A percentile compares a stretch with the other conserved stretches of the same genome.
phyloP scores from a whole-genome alignment of 2,113 vertebrate genomes.

The Madoqua kirkii region DNA sequence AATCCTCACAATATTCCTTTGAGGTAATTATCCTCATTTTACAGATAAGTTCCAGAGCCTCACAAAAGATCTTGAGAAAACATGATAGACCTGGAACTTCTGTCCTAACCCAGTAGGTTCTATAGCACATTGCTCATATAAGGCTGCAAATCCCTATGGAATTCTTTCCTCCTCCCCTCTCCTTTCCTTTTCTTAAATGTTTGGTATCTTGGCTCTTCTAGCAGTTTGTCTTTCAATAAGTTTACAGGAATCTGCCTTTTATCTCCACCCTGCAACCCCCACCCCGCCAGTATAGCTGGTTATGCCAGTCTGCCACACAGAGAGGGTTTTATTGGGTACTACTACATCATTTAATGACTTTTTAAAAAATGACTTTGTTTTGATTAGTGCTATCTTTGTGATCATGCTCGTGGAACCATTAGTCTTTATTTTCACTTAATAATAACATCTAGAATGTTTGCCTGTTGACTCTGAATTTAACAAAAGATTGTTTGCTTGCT shows the following conservation, averaged over 20 bases:
- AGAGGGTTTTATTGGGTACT: background rate
- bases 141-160: background rate
- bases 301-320: background rate
- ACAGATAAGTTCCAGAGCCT: background rate
- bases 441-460: background rate
- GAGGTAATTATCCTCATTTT: background rate
- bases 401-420: background rate
- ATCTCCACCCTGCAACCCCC: no score
- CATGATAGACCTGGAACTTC: background rate
- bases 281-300: background rate
- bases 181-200: background rate
- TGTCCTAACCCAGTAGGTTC: background rate
- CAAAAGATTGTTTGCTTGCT: background rate
- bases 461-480: background rate
- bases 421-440: background rate
- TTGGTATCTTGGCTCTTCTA: background rate
- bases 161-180: background rate
- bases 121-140: background rate
- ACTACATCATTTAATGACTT: background rate
- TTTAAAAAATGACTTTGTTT: background rate
- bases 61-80: background rate
- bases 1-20: background rate
- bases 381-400: background rate
- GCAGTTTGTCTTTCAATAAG: background rate
- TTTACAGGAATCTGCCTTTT: background rate